Percentiles rank a stretch among this genome's conserved stretches.
phyloP scores from a whole-genome alignment of 2,113 vertebrate genomes.

The Madoqua kirkii region DNA sequence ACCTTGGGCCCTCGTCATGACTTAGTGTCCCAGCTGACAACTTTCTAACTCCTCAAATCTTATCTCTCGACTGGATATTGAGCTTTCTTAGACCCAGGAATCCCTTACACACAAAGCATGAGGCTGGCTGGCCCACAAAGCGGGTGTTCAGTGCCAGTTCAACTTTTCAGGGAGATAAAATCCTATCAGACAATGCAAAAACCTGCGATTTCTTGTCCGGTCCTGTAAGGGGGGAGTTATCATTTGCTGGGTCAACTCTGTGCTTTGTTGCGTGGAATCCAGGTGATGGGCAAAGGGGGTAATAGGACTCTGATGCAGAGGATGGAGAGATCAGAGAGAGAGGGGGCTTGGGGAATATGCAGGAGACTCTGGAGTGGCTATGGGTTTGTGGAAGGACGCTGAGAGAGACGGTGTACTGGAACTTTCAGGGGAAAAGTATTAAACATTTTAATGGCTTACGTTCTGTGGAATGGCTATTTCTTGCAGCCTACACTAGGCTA shows the following conservation, averaged over 20 bases:
- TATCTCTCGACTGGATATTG: background rate
- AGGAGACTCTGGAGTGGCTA: background rate
- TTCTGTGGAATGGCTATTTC: background rate
- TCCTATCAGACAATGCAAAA: background rate
- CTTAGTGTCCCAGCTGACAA: background rate
- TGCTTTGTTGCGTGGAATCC: background rate
- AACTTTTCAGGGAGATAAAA: background rate
- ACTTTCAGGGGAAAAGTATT: background rate
- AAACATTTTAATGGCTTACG: background rate
- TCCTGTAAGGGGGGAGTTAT: background rate
- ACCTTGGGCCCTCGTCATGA: background rate
- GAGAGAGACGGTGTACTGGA: fast-evolving
- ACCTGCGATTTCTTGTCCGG: background rate
- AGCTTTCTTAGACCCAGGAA: background rate
- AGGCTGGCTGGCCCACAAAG: background rate
- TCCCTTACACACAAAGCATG: background rate
- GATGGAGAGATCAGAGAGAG: background rate
- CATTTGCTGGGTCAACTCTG: background rate
- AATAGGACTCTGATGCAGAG: background rate
- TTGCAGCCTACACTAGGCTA: background rate
- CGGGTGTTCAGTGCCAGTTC: background rate
- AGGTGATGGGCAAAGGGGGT: background rate
- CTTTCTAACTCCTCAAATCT: background rate
- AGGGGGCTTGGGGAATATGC: fast-evolving
- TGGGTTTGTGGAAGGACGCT: background rate